Evolutionary conservation across 2,113 vertebrate species (phyloP).

Genomic region (Trinectes maculatus): DNA sequence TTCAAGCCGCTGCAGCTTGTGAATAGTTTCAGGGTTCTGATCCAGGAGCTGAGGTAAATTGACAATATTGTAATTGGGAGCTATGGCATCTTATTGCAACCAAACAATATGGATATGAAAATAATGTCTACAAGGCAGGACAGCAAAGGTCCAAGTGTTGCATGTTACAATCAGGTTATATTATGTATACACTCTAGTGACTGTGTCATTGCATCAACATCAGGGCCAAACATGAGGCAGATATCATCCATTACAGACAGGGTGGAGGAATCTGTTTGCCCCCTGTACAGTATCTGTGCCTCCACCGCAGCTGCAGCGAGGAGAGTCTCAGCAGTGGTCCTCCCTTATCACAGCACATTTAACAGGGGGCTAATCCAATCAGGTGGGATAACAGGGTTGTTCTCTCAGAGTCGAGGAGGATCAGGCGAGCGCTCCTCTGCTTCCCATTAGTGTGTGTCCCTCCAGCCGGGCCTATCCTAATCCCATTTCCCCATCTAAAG

Average conservation of each 20-base stretch:
- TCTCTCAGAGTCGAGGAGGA: constrained; percentile 76
- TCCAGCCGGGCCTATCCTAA: constrained; percentile 80
- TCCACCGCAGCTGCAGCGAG: constrained; percentile 54
- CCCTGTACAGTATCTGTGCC: constrained; percentile 52
- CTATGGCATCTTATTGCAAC: background rate
- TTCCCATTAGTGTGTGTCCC: constrained; percentile 79
- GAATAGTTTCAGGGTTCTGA: background rate
- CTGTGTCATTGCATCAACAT: constrained; percentile 36
- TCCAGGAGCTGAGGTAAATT: constrained; percentile 6
- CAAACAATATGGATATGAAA: background rate
- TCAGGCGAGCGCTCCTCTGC: constrained; percentile 77
- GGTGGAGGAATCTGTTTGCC: constrained; percentile 57
- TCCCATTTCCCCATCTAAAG: constrained; percentile 85
- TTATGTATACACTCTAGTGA: too few relatives aligned
- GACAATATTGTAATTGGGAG: background rate
- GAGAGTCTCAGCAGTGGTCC: constrained; percentile 73
- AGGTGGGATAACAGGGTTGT: constrained; percentile 80
- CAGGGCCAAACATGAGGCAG: constrained; percentile 17
- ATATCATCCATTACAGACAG: constrained; percentile 31
- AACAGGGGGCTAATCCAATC: constrained; percentile 83
- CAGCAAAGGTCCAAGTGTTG: background rate
- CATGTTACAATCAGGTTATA: background rate
- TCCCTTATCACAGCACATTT: constrained; percentile 82
- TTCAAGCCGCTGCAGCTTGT: background rate
- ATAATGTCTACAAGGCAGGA: background rate